Evolutionary conservation across 1,140 invertebrate species (phyloP).

Genomic region (Scaptomyza hsui): DNA sequence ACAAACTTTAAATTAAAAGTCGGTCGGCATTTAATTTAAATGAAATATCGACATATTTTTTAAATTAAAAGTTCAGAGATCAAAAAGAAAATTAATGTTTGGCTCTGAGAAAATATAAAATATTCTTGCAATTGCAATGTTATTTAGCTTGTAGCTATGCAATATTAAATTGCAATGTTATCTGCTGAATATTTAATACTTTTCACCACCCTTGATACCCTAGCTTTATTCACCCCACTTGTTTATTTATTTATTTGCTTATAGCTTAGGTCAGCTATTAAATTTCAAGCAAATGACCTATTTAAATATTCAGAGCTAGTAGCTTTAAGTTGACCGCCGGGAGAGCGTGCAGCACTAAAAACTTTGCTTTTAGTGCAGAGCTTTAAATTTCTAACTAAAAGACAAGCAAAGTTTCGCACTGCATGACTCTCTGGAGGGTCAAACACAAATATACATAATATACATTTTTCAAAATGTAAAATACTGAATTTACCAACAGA

Average conservation of each 20-base stretch:
- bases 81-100: neutral
- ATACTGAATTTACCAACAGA: conserved; percentile 56
- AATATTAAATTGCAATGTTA: neutral
- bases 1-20: conserved; percentile 9
- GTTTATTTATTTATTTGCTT: conserved; percentile 1
- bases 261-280: neutral
- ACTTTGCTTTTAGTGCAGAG: conserved; percentile 1
- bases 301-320: neutral
- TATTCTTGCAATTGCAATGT: neutral
- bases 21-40: neutral
- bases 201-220: neutral
- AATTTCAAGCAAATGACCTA: neutral
- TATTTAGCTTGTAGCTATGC: neutral
- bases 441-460: conserved; percentile 39
- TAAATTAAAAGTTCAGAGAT: neutral
- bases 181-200: neutral
- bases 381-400: neutral
- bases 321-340: neutral
- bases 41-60: neutral
- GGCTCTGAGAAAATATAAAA: too few relatives aligned
- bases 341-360: neutral
- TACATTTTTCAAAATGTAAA: conserved; percentile 42
- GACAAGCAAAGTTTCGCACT: conserved; percentile 4
- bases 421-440: conserved; percentile 10
- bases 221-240: neutral